Evolutionary conservation across 1,140 invertebrate species (phyloP), one percentile per base, ranked within the genome.

Genomic region (Potamilus streckersoni): DNA sequence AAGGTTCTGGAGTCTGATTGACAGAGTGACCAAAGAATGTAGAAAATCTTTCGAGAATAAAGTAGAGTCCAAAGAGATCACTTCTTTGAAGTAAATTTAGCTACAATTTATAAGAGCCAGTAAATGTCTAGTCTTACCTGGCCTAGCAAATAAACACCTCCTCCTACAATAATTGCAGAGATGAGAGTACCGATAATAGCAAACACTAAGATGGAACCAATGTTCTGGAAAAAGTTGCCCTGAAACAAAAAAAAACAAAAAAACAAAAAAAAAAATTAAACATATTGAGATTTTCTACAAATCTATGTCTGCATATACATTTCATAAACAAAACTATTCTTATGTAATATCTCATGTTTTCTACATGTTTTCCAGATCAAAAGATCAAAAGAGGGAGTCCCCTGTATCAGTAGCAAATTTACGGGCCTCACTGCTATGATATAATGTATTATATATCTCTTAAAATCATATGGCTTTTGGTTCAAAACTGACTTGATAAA

Each of bases 141-240:
- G 56, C 98, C 98, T 23, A 99, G 90, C 13, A 99, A 91, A 90
- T 99, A 99, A 76, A 99, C 94, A 17, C 97, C 97, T 76, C 96
- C 95, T 61, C 98, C 98, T 83, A 90, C 84, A 66, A 88, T 79
- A 62, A 87, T 63, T 17, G 98, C 97, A 23, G 97, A 98, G 81
- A 99, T 98, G 0, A 95, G 93, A 23, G 98, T 99, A 1, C 98
- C 98, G 85, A 98, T 92, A 81, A 99, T 97, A 2, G 98, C 97
- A 93, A 99, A 99, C 0, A 99, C 94, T 65, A 92, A 78, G 78
- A 93, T 93, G 56, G 92, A 97, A 38, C 96, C 97, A 88, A 99
- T 97, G 87, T 98, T 99, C 91, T 98, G 97, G 89, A 99, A 99
- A 87, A 99, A 99, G 87, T 99, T 99, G 69, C 97, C 92, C 92